phyloP scores from a whole-genome alignment of 2,113 vertebrate genomes.

The Ceyx cyanopectus region DNA sequence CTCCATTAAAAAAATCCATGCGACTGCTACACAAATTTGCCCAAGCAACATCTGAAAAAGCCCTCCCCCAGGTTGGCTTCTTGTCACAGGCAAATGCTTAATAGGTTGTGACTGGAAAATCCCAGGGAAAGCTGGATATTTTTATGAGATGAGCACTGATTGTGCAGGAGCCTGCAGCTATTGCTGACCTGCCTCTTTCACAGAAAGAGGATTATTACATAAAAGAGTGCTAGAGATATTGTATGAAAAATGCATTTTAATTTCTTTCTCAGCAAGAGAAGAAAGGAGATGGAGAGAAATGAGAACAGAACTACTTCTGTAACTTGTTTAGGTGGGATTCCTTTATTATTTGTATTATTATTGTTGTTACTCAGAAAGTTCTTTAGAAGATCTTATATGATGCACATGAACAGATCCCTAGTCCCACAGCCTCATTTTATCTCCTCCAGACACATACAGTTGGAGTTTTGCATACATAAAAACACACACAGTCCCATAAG shows the following conservation, averaged over 20 bases:
- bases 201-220: slow-evolving; percentile 71
- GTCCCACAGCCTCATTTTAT: background rate
- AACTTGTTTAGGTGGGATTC: background rate
- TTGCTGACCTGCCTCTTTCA: slow-evolving; percentile 71
- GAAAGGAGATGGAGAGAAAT: background rate
- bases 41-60: background rate
- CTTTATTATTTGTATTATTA: background rate
- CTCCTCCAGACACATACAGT: background rate
- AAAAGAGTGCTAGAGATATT: slow-evolving; percentile 62
- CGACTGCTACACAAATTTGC: background rate
- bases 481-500: background rate
- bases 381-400: background rate
- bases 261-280: slow-evolving; percentile 53
- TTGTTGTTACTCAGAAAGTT: background rate
- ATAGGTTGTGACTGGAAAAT: slow-evolving; percentile 70
- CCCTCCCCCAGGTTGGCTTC: slow-evolving; percentile 28
- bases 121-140: slow-evolving; percentile 60
- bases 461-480: background rate
- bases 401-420: background rate
- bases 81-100: slow-evolving; percentile 55
- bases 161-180: slow-evolving; percentile 61
- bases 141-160: slow-evolving; percentile 68
- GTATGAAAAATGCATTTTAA: slow-evolving; percentile 70
- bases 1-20: background rate
- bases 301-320: background rate